Evolutionary conservation across 2,888 invertebrate genomes (phyloP), one percentile per base, ranked within the genome.

Genomic region (Cactoblastis cactorum): DNA sequence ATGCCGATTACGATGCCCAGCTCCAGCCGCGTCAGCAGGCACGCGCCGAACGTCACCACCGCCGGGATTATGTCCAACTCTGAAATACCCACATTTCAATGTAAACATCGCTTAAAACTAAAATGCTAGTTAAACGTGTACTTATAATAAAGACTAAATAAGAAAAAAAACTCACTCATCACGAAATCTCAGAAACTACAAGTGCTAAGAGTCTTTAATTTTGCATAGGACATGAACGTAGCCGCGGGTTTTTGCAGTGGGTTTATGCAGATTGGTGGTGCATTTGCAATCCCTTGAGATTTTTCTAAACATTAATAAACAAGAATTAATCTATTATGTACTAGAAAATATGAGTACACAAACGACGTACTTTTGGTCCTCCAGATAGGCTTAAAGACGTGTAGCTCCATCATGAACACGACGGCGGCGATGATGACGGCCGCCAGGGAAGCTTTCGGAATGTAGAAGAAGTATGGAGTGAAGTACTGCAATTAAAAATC

Each of bases 371-470:
- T 95, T 77, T 95, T 95, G 3, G 95, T 93, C 67, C 93, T 91
- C 95, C 95, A 95, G 83, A 95, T 94, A 0, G 95, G 94, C 61
- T 92, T 92, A 62, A 95, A 92, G 46, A 95, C 95, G 68, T 93
- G 93, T 46, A 95, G 92, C 73, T 95, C 95, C 63, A 96, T 93
- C 95, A 96, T 95, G 79, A 95, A 95, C 50, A 96, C 92, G 6
- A 97, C 96, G 8, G 96, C 96, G 11, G 95, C 94, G 56, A 96
- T 95, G 72, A 97, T 96, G 54, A 97, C 94, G 0, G 95, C 95
- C 3, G 96, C 95, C 57, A 97, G 80, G 8, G 94, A 92, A 3
- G 96, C 92, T 73, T 93, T 94, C 14, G 95, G 95, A 59, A 95
- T 95, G 87, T 91, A 97, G 78, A 90, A 93, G 87, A 96, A 96